Evolutionary conservation across 2,797 vertebrate genomes (phyloP).

Genomic region (Halcyon smyrnensis): DNA sequence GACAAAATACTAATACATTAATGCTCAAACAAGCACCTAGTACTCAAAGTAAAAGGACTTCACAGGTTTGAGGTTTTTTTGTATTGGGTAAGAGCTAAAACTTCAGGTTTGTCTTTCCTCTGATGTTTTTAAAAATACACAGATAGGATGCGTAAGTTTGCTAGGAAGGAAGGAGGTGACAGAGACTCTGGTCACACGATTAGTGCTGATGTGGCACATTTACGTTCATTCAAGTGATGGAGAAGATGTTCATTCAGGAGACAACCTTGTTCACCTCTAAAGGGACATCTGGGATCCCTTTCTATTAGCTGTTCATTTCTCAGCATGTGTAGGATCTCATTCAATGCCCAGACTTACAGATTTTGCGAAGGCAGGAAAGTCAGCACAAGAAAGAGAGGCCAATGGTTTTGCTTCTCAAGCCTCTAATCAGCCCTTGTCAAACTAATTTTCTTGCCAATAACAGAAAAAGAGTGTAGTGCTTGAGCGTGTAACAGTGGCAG

Average conservation of each 20-base stretch:
- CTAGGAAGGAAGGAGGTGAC: not conserved
- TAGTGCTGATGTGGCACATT: not conserved
- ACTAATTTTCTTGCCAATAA: not conserved
- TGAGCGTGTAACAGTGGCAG: not conserved
- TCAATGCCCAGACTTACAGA: not conserved
- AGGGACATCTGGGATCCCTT: not conserved
- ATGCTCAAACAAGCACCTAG: not conserved
- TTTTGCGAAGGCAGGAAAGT: not conserved
- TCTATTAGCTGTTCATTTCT: not conserved
- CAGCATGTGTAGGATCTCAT: not conserved
- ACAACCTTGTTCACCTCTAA: not conserved
- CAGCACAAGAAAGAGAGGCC: not conserved
- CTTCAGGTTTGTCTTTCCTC: not conserved
- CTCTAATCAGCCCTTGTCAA: not conserved
- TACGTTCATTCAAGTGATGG: not conserved
- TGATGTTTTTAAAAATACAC: not conserved
- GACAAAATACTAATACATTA: not conserved
- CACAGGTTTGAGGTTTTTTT: not conserved
- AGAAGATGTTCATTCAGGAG: not conserved
- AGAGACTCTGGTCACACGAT: not conserved
- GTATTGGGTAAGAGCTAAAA: not conserved
- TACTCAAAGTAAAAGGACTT: not conserved
- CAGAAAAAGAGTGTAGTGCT: not conserved
- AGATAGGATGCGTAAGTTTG: not conserved
- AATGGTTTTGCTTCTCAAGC: not conserved